Conservation (phyloP, 2,797 vertebrate genomes). For the Synanceia verrucosa region DNA sequence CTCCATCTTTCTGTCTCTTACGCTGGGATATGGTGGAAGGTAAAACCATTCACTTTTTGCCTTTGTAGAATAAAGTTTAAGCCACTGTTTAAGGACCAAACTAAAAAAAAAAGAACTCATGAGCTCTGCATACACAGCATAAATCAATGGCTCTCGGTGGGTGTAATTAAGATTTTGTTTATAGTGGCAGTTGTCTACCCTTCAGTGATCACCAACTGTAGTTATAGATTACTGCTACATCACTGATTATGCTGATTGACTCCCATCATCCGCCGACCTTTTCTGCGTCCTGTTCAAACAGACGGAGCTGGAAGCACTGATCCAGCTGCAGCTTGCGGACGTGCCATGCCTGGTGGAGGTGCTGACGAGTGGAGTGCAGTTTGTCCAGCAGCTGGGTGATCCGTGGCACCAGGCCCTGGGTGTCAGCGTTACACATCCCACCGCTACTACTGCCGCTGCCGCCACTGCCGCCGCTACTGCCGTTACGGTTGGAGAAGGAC, state of each 20-base stretch:
- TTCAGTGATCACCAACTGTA: conserved; percentile 35
- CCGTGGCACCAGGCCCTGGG: conserved; percentile 94
- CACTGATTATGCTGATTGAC: conserved; percentile 11
- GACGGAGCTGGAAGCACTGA: conserved; percentile 97
- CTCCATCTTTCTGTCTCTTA: conserved; percentile 7
- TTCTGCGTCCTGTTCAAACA: conserved; percentile 98
- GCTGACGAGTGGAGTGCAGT: conserved; percentile 95
- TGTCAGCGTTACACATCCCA: conserved; percentile 88
- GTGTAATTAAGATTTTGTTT: conserved; percentile 53
- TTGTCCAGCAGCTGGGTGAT: conserved; percentile 94
- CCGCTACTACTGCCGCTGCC: conserved; percentile 77
- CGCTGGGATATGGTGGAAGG: neutral
- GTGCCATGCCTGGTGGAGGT: conserved; percentile 97
- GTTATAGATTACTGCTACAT: conserved; percentile 60
- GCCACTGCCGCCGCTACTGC: conserved; percentile 76
- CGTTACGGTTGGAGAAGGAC: conserved; percentile 92
- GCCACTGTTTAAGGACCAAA: neutral
- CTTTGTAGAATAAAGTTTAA: conserved; percentile 19
- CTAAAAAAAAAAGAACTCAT: neutral
- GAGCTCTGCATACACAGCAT: neutral
- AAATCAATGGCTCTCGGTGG: conserved; percentile 43
- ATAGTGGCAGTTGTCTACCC: conserved; percentile 44
- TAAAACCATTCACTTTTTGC: neutral
- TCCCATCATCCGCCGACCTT: conserved; percentile 84
- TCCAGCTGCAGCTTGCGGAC: conserved; percentile 95